Conservation (phyloP, 2,113 vertebrate species). For the Opisthocomus hoazin region DNA sequence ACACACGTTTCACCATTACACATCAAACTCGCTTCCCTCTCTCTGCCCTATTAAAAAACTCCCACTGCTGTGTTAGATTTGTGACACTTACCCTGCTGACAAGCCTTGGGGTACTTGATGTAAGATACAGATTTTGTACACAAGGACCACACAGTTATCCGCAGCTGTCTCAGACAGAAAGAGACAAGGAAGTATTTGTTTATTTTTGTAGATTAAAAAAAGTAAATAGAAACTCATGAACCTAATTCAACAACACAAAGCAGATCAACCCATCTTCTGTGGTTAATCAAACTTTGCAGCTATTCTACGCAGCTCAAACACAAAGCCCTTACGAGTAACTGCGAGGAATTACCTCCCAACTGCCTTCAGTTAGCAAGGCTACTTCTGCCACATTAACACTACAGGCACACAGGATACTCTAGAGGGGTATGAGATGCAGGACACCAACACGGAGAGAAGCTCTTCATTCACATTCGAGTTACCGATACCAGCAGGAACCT, state of each 20-base stretch:
- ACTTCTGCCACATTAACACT: background rate
- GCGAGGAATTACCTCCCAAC: background rate
- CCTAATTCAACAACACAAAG: background rate
- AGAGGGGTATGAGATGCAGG: background rate
- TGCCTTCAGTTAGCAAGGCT: background rate
- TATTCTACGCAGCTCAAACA: background rate
- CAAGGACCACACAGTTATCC: slow-evolving; percentile 95
- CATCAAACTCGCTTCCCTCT: no score
- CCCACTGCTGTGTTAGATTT: background rate
- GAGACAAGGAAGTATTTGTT: background rate
- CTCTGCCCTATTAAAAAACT: background rate
- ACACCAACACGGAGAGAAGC: accelerated
- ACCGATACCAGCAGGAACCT: background rate
- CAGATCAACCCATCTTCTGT: background rate
- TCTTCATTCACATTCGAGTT: background rate
- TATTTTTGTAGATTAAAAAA: background rate
- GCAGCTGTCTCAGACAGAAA: slow-evolving; percentile 75
- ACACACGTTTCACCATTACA: accelerated
- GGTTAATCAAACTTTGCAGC: background rate
- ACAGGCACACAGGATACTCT: accelerated
- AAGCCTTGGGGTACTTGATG: slow-evolving; percentile 97
- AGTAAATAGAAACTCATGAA: background rate
- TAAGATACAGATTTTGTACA: slow-evolving; percentile 97
- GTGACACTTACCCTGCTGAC: slow-evolving; percentile 87
- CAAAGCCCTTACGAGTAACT: background rate